Conservation (phyloP, 2,797 vertebrate species). For the Rhinatrema bivittatum region DNA sequence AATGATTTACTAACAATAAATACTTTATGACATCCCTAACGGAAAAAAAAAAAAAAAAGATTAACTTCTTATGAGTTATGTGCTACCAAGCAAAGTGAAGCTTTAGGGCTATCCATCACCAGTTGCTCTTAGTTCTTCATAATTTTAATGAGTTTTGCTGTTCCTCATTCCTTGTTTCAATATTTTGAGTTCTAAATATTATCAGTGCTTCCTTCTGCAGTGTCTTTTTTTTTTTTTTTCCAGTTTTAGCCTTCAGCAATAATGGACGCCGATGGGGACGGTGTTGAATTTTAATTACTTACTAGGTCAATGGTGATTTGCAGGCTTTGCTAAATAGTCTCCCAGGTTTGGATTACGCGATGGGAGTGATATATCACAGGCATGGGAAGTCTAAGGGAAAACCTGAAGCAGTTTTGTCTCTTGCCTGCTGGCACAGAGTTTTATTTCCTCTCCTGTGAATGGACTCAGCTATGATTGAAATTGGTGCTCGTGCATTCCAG, state of each 20-base stretch:
- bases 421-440: conserved; percentile 2
- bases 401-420: conserved; percentile 1
- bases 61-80: too few species aligned
- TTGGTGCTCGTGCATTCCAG: conserved; percentile 5
- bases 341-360: not conserved
- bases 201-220: too few species aligned
- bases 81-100: too few species aligned
- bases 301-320: conserved; percentile 8
- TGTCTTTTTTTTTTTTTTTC: conserved; percentile 1
- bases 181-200: too few species aligned
- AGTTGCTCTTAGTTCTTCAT: too few species aligned
- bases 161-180: too few species aligned
- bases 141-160: too few species aligned
- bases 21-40: too few species aligned
- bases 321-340: conserved; percentile 14
- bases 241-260: not conserved
- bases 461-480: conserved; percentile 6
- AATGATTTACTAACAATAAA: too few species aligned
- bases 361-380: conserved; percentile 1
- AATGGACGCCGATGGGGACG: not conserved
- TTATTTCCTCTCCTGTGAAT: conserved; percentile 7
- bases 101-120: too few species aligned
- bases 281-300: conserved; percentile 24
- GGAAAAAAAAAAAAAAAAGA: too few species aligned
- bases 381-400: conserved; percentile 5